Conservation (phyloP, 2,888 invertebrate species). For the Drymonia ruficornis region DNA sequence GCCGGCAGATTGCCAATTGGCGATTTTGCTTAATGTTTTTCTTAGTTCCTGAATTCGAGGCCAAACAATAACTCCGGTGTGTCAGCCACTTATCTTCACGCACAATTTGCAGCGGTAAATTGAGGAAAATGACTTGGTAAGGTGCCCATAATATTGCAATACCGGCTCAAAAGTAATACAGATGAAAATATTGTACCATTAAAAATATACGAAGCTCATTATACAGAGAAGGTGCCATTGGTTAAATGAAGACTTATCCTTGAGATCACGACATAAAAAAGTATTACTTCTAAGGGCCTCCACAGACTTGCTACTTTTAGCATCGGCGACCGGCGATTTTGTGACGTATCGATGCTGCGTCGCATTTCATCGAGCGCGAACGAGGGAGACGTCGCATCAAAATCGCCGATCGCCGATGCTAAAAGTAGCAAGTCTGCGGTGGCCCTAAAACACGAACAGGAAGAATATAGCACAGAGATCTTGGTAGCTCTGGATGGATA, state of each 20-base stretch:
- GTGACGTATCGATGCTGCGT: too few species aligned
- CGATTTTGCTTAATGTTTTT: background rate
- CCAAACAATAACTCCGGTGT: background rate
- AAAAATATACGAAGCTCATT: background rate
- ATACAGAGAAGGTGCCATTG: background rate
- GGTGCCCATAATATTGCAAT: background rate
- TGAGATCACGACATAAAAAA: too few species aligned
- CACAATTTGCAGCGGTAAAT: background rate
- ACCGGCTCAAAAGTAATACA: background rate
- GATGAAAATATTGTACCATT: background rate
- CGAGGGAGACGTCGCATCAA: too few species aligned
- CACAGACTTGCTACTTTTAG: too few species aligned
- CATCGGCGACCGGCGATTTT: too few species aligned
- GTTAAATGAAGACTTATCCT: background rate
- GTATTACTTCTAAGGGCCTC: too few species aligned
- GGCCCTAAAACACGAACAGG: too few species aligned
- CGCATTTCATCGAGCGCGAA: too few species aligned
- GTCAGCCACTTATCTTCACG: conserved; percentile 2
- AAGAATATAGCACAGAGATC: background rate
- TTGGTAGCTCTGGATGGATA: background rate
- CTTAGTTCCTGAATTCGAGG: background rate
- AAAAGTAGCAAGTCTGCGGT: too few species aligned
- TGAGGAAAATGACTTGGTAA: conserved; percentile 1
- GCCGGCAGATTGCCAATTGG: conserved; percentile 1
- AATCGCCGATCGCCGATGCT: too few species aligned